phyloP scores from a whole-genome alignment of 2,113 vertebrate genomes.

The Pycnonotus jocosus region DNA sequence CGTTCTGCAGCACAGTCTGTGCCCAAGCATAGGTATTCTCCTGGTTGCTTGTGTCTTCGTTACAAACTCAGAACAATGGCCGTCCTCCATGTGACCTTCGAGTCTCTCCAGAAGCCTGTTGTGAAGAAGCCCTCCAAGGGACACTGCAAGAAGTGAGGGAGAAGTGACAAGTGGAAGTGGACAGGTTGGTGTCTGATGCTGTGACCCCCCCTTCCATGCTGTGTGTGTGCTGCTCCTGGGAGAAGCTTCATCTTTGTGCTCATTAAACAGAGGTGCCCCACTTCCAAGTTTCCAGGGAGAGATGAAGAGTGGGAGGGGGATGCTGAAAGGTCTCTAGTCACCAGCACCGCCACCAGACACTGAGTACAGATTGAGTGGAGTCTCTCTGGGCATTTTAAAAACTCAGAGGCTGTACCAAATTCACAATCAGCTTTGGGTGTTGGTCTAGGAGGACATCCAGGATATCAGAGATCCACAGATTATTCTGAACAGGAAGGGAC shows the following conservation, averaged over 20 bases:
- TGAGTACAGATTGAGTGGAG: not conserved
- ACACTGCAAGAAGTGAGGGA: not conserved
- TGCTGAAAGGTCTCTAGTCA: not conserved
- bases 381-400: not conserved
- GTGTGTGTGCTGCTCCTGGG: not conserved
- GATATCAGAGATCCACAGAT: not conserved
- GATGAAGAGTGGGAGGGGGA: not conserved
- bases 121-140: not conserved
- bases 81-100: not conserved
- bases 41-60: not conserved
- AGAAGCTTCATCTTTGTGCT: not conserved
- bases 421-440: not conserved
- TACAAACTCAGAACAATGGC: not conserved
- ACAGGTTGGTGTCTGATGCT: not conserved
- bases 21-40: not conserved
- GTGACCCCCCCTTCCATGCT: not conserved
- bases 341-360: not conserved
- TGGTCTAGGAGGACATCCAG: not conserved
- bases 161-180: not conserved
- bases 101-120: not conserved
- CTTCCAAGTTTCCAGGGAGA: not conserved
- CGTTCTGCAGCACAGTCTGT: not conserved
- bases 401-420: not conserved
- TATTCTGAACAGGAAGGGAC: not conserved
- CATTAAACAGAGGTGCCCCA: not conserved